phyloP scores from a whole-genome alignment of 1,140 invertebrate genomes.

The Drosophila sechellia region DNA sequence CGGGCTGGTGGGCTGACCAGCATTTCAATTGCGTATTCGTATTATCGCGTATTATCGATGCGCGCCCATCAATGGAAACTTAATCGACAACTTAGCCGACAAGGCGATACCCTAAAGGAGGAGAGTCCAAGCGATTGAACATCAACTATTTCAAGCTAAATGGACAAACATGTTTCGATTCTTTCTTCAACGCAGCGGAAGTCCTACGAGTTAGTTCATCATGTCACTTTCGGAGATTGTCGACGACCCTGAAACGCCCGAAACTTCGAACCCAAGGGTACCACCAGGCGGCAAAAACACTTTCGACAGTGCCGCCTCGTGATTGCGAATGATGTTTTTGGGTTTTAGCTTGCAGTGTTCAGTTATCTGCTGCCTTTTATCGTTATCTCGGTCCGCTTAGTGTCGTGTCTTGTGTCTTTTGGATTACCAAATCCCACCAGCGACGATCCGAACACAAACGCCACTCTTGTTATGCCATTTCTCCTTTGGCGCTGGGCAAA shows the following conservation, averaged over 20 bases:
- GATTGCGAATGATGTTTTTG: constrained; percentile 53
- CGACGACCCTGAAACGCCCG: constrained; percentile 16
- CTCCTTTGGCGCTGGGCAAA: constrained; percentile 47
- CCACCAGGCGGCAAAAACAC: constrained; percentile 4
- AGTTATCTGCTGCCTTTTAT: constrained; percentile 42
- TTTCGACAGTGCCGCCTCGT: constrained; percentile 31
- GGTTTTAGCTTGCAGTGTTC: constrained; percentile 27
- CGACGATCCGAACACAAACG: constrained; percentile 11
- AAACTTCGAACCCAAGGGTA: constrained; percentile 3
- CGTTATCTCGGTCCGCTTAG: constrained; percentile 52
- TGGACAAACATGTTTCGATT: too few species aligned
- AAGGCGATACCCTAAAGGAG: not conserved
- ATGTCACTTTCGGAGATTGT: constrained; percentile 1
- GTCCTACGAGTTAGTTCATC: not conserved
- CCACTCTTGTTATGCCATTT: constrained; percentile 71
- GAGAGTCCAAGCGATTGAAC: not conserved
- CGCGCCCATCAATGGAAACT: constrained; percentile 19
- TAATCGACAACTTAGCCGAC: constrained; percentile 1
- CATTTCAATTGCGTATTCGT: constrained; percentile 71
- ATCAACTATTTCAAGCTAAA: not conserved
- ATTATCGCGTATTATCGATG: constrained; percentile 48
- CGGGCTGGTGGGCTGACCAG: constrained; percentile 36
- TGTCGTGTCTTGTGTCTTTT: constrained; percentile 18
- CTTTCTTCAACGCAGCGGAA: not conserved
- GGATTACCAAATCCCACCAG: constrained; percentile 45